Evolutionary conservation across 2,797 vertebrate species (phyloP), one percentile per base, ranked within the genome.

Genomic region (Gadopsis bispinosus): DNA sequence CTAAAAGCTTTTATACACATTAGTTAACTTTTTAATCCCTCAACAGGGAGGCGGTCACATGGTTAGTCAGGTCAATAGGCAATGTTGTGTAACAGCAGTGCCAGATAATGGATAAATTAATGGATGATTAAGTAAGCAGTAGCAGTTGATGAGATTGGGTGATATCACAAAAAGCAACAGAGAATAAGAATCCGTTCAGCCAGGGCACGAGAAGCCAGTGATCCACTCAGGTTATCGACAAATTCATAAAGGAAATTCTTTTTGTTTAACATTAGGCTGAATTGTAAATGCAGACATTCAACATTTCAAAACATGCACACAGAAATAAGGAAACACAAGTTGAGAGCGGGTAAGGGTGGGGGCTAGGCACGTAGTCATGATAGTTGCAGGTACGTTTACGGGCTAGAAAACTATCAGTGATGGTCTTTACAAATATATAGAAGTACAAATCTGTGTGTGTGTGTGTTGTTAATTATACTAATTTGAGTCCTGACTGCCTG

Each of bases 401-500:
- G 43, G 16, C 10, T 14, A 17, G 37, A 67, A 43, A 45, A 41
- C 37, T 22, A 31, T 41, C 22, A 69, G 4, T 0, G 3, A 41
- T 16, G 22, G 37, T 39, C 65, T 10, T 41, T 22, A 43, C 66
- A 68, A n/a, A 10, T 26, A 55, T 41, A 39, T 41, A 20, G 16
- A 19, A 47, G 19, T 16, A 58, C 39, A 45, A 58, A n/a, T 43
- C 4, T 47, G 12, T 12, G 39, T 58, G 3, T 60, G 47, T 62
- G 59, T 54, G 19, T 29, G 37, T 55, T 22, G 1, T 7, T 41
- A 45, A 54, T 63, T 22, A 43, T n/a, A 54, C 31, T 16, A 29
- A 66, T 66, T 29, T 59, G 16, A 66, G 53, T 43, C 26, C 31
- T 7, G 20, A 58, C n/a, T 56, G 41, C 53, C 53, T 50, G 41